phyloP scores from a whole-genome alignment of 2,888 invertebrate genomes.

The Agrotis exclamationis region DNA sequence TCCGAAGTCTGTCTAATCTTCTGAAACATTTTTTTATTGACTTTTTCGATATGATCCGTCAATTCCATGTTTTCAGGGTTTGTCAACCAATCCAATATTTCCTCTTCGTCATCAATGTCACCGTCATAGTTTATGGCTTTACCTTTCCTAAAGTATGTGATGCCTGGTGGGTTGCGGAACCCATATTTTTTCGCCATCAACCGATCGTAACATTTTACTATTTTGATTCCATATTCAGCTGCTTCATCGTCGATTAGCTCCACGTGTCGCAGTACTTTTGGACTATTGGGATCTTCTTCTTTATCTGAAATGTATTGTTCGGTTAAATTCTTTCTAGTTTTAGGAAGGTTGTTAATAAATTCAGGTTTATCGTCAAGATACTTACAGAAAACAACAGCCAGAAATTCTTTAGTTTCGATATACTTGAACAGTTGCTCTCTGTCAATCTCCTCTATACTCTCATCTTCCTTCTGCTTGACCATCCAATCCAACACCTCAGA shows the following conservation, averaged over 20 bases:
- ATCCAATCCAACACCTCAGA: conserved; percentile 97
- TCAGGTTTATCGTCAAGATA: conserved; percentile 69
- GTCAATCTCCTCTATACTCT: conserved; percentile 97
- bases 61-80: conserved; percentile 98
- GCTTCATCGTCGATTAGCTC: conserved; percentile 98
- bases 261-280: conserved; percentile 95
- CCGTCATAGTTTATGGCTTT: conserved; percentile 98
- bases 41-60: conserved; percentile 97
- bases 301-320: conserved; percentile 90
- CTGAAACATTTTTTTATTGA: conserved; percentile 98
- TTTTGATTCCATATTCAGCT: conserved; percentile 97
- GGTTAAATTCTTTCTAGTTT: not conserved
- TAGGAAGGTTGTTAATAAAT: no score
- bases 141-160: conserved; percentile 97
- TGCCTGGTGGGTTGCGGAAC: conserved; percentile 96
- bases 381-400: conserved; percentile 98
- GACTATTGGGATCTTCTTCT: conserved; percentile 95
- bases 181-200: conserved; percentile 98
- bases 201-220: conserved; percentile 96
- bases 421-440: conserved; percentile 95
- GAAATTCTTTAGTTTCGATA: conserved; percentile 97
- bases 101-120: conserved; percentile 97
- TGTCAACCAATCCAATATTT: conserved; percentile 97
- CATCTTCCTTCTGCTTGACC: conserved; percentile 97
- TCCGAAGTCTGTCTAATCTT: conserved; percentile 97